Evolutionary conservation across 2,888 invertebrate genomes (phyloP).

Genomic region (Listrodromus nycthemerus): DNA sequence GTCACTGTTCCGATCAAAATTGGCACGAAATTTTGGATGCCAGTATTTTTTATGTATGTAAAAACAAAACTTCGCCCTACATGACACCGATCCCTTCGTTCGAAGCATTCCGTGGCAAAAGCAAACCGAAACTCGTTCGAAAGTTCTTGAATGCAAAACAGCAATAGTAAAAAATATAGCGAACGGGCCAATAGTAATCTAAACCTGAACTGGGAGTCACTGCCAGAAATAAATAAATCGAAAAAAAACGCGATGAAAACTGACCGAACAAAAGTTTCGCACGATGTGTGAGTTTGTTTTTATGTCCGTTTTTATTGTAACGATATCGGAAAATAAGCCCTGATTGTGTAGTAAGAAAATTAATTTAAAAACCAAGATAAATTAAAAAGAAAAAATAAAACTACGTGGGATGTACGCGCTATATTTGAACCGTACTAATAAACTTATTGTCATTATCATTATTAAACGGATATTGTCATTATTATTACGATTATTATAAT

Average conservation of each 20-base stretch:
- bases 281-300: background rate
- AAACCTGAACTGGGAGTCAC: slow-evolving; percentile 36
- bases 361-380: slow-evolving; percentile 35
- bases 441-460: slow-evolving; percentile 68
- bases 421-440: slow-evolving; percentile 69
- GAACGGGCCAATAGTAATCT: slow-evolving; percentile 12
- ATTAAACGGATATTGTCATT: slow-evolving; percentile 63
- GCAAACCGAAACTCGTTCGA: slow-evolving; percentile 8
- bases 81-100: background rate
- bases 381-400: slow-evolving; percentile 63
- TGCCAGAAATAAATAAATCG: slow-evolving; percentile 30
- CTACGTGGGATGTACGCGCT: slow-evolving; percentile 73
- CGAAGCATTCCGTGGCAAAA: slow-evolving; percentile 7
- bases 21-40: slow-evolving; percentile 40
- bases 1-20: slow-evolving; percentile 24
- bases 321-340: background rate
- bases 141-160: slow-evolving; percentile 44
- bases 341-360: slow-evolving; percentile 17
- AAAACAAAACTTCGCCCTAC: slow-evolving; percentile 56
- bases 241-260: slow-evolving; percentile 24
- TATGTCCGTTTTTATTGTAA: background rate
- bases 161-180: slow-evolving; percentile 44
- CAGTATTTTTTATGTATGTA: slow-evolving; percentile 36
- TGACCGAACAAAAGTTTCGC: slow-evolving; percentile 30
- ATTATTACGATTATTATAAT: slow-evolving; percentile 72